Conservation (phyloP, 2,113 vertebrate species). For the Brachionichthys hirsutus region DNA sequence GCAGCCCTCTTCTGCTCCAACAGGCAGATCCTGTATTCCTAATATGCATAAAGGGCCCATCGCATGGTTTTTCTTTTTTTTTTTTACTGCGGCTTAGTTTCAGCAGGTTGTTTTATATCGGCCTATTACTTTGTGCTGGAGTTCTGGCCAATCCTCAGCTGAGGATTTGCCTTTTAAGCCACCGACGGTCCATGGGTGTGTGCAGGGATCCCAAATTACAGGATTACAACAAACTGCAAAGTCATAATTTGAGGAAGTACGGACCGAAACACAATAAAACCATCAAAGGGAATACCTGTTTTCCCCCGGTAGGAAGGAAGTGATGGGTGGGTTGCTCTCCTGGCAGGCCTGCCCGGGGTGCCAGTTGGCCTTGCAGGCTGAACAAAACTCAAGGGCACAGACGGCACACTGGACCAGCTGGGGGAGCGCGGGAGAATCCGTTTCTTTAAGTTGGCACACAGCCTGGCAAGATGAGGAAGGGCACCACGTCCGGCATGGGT, state of each 20-base stretch:
- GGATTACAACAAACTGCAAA: too few relatives aligned
- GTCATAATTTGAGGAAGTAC: too few relatives aligned
- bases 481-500: conserved; percentile 98
- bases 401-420: conserved; percentile 91
- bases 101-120: conserved; percentile 34
- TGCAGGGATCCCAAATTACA: too few relatives aligned
- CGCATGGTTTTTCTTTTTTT: too few relatives aligned
- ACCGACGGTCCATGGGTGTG: too few relatives aligned
- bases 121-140: conserved; percentile 21
- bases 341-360: conserved; percentile 93
- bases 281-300: conserved; percentile 80
- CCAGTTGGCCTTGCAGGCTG: conserved; percentile 93
- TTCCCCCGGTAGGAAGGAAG: conserved; percentile 92
- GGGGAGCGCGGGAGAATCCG: conserved; percentile 80
- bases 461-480: conserved; percentile 94
- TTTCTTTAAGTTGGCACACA: conserved; percentile 92
- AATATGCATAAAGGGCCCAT: conserved; percentile 22
- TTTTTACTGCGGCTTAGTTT: conserved; percentile 23
- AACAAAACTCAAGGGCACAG: conserved; percentile 94
- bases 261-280: background rate
- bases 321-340: conserved; percentile 86
- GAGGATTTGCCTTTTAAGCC: too few relatives aligned
- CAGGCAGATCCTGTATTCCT: conserved; percentile 19
- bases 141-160: conserved; percentile 22
- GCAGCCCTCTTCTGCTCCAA: conserved; percentile 9